These are phyloP conservation scores for Lemur catta DNA, from an alignment of 2,797 vertebrate species.

Conservation along the genomic window DNA sequence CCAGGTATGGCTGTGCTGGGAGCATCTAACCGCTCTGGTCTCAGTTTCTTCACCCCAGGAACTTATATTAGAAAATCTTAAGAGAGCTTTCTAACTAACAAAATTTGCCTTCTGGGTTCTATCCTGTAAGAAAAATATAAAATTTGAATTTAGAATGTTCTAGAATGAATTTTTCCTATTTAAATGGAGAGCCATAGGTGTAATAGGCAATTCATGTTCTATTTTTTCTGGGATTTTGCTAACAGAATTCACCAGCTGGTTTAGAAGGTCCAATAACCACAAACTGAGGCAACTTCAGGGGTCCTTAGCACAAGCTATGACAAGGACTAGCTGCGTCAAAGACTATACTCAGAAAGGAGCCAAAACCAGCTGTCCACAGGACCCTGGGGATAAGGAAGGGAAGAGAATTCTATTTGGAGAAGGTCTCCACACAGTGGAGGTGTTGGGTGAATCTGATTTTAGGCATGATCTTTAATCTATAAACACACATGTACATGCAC, in stretches of 20 bases:
- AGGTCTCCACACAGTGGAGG: not conserved
- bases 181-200: not conserved
- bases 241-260: not conserved
- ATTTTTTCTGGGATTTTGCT: constrained; percentile 21
- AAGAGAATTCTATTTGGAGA: not conserved
- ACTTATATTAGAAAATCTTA: not conserved
- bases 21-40: not conserved
- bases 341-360: not conserved
- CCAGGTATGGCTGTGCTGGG: not conserved
- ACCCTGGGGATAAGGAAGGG: not conserved
- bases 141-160: constrained; percentile 6
- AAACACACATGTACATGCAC: not conserved
- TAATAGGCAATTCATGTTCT: not conserved
- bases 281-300: not conserved
- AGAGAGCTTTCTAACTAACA: not conserved
- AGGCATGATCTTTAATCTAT: not conserved
- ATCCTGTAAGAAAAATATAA: not conserved
- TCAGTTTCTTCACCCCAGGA: not conserved
- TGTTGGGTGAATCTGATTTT: not conserved
- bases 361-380: not conserved
- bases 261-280: not conserved
- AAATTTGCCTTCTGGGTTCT: not conserved
- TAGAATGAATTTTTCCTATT: constrained; percentile 14
- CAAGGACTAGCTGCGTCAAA: not conserved
- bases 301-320: not conserved